Evolutionary conservation across 1,140 invertebrate species (phyloP).

Genomic region (Sipha flava): DNA sequence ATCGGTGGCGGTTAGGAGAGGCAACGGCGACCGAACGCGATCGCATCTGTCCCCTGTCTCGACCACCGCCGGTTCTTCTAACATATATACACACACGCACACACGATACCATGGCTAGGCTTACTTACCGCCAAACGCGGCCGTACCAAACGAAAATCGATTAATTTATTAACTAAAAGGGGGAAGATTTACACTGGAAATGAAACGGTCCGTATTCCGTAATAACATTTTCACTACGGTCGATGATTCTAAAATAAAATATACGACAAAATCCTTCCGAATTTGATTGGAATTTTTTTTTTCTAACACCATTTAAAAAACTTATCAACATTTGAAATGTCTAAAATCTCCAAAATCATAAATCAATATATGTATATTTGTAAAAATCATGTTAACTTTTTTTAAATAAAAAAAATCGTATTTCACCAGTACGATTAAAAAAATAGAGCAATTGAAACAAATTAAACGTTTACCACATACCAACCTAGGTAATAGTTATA

Average conservation of each 20-base stretch:
- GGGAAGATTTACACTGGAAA: background rate
- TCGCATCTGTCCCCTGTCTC: constrained; percentile 4
- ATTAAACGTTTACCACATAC: too few relatives aligned
- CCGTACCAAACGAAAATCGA: constrained; percentile 3
- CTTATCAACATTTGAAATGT: too few relatives aligned
- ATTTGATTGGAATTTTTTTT: too few relatives aligned
- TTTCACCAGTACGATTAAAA: too few relatives aligned
- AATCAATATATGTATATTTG: too few relatives aligned
- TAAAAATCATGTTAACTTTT: too few relatives aligned
- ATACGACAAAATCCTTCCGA: background rate
- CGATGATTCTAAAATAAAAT: background rate
- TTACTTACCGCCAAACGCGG: background rate
- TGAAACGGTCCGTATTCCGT: background rate
- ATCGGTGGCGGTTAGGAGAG: background rate
- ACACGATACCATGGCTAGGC: background rate
- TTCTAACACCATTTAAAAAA: too few relatives aligned
- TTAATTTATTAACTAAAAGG: constrained; percentile 14
- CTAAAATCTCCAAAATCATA: too few relatives aligned
- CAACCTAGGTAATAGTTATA: too few relatives aligned
- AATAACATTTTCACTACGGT: background rate
- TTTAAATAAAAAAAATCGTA: too few relatives aligned
- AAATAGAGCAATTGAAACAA: too few relatives aligned
- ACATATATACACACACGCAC: background rate
- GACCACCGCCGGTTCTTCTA: background rate
- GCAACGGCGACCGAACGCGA: background rate